Conservation (phyloP, 2,113 vertebrate genomes). For the Mobula hypostoma region DNA sequence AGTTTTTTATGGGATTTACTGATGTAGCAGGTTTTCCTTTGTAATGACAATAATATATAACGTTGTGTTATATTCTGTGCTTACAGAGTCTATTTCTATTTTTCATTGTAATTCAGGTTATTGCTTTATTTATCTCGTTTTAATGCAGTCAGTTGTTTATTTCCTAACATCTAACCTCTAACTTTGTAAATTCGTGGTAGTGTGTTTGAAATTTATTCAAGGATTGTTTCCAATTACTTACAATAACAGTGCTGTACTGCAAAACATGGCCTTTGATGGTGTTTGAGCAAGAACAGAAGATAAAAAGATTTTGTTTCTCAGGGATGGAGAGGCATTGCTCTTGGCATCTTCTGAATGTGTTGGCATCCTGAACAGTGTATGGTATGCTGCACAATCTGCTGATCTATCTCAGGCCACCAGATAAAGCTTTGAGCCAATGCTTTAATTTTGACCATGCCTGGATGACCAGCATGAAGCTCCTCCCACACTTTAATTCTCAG, state of each 20-base stretch:
- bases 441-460: too few species aligned
- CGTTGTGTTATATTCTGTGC: background rate
- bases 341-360: too few species aligned
- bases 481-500: too few species aligned
- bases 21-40: background rate
- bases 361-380: too few species aligned
- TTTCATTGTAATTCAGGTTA: background rate
- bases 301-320: background rate
- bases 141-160: too few species aligned
- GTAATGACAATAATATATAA: constrained; percentile 1
- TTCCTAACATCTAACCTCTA: too few species aligned
- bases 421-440: too few species aligned
- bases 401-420: too few species aligned
- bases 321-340: too few species aligned
- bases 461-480: too few species aligned
- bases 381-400: too few species aligned
- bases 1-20: constrained; percentile 11
- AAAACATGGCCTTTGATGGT: background rate
- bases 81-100: background rate
- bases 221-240: background rate
- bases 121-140: too few species aligned
- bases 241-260: background rate
- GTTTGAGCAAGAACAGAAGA: background rate
- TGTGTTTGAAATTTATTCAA: background rate
- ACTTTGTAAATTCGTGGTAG: background rate